Percentiles rank a stretch among this genome's conserved stretches.
Conservation (phyloP, 1,140 invertebrate genomes). For the Pemphigus obesinymphae region DNA sequence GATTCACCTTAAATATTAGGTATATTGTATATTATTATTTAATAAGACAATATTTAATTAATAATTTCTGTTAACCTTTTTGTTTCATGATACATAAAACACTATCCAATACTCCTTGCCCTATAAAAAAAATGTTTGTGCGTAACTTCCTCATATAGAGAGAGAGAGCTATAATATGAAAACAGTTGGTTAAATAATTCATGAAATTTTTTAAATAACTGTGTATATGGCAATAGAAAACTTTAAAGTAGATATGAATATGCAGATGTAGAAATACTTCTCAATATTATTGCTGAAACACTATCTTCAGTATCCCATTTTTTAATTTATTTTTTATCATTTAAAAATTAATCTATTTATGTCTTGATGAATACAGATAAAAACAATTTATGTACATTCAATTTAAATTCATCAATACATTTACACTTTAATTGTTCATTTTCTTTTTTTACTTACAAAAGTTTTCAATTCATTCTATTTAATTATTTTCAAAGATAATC, state of each 20-base stretch:
- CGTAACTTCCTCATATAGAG: neutral
- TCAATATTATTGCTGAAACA: no score
- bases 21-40: neutral
- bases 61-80: neutral
- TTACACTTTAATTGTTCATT: no score
- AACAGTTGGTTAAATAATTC: neutral
- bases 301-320: no score
- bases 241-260: neutral
- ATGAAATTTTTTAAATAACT: neutral
- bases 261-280: neutral
- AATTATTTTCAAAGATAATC: no score
- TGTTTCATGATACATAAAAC: neutral
- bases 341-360: no score
- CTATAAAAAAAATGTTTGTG: neutral
- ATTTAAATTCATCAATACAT: no score
- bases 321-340: no score
- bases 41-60: neutral
- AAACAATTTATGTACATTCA: no score
- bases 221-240: neutral
- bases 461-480: no score
- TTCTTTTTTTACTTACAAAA: no score
- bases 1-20: neutral
- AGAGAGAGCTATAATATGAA: neutral
- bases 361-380: no score
- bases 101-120: neutral